Evolutionary conservation across 2,888 invertebrate genomes (phyloP).

Genomic region (Mythimna albipuncta): DNA sequence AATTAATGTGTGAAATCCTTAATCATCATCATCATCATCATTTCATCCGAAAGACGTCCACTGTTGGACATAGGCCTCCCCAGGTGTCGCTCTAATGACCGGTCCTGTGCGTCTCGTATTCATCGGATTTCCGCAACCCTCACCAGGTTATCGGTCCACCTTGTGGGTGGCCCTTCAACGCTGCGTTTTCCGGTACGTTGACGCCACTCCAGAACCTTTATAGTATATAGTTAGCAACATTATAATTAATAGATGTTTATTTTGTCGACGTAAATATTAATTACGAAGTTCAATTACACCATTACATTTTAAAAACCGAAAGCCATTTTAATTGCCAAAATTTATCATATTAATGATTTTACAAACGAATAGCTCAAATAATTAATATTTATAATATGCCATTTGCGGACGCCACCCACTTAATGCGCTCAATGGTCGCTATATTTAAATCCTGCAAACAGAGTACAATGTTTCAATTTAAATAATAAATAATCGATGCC

Average conservation of each 20-base stretch:
- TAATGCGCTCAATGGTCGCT: constrained; percentile 39
- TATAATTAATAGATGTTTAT: neutral
- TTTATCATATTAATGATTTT: constrained; percentile 37
- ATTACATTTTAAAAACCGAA: constrained; percentile 17
- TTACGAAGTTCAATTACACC: constrained; percentile 21
- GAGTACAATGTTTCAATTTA: constrained; percentile 64
- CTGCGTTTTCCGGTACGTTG: no score
- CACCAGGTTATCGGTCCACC: no score
- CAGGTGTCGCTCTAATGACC: no score
- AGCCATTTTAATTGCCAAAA: constrained; percentile 9
- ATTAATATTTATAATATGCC: constrained; percentile 43
- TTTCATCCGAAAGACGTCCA: no score
- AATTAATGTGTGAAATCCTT: no score
- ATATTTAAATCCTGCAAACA: constrained; percentile 58
- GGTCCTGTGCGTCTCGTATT: no score
- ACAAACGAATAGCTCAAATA: constrained; percentile 40
- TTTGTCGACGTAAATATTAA: constrained; percentile 3
- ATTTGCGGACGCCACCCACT: constrained; percentile 47
- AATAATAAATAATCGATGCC: constrained; percentile 65
- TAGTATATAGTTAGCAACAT: neutral
- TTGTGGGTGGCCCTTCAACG: no score
- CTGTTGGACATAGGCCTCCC: no score
- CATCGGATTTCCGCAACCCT: no score
- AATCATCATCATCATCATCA: no score
- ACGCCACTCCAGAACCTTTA: no score